Evolutionary conservation across 1,140 invertebrate species (phyloP), one percentile per base, ranked within the genome.

Genomic region (Andrena cerasifolii): DNA sequence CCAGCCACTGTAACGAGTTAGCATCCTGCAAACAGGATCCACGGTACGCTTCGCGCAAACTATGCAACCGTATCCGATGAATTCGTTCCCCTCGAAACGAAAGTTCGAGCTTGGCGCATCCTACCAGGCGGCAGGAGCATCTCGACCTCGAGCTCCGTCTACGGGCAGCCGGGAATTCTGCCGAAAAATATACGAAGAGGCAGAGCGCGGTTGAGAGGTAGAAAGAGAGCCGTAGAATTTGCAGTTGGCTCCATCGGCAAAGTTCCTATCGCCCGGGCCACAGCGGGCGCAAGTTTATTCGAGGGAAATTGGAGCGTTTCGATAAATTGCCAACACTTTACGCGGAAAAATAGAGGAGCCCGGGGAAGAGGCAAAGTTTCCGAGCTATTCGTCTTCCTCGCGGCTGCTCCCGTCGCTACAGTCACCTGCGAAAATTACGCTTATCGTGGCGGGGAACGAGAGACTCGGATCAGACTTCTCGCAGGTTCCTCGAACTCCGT

Each of bases 11-110:
- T 53, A 28, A 74, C 47, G 59, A 72, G 40, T 14, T 31, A 28
- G 5, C 16, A 63, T 47, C 24, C 18, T 3, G 7, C 40, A n/a
- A 47, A 33, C 40, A 14, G 3, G 16, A 31, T 5, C 4, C 33
- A 12, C 36, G 21, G 4, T n/a, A 18, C 14, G 54, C 33, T 73
- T 43, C 31, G 18, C 33, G 72, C 72, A 45, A 75, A 67, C 62
- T 47, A 47, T 67, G 62, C 49, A 28, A 56, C 62, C 51, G 28
- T 36, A 43, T 67, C 63, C 62, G 40, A 75, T 67, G 63, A 75
- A 75, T 67, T 56, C n/a, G 21, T 67, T 36, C 24, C 14, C 21
- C 24, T 21, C 24, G 16, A 73, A 63, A 73, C 45, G 71, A 43
- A 73, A 73, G 28, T 65, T 33, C 6, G 36, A 33, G 21, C 33